These are phyloP conservation scores for Erannis defoliaria DNA, from an alignment of 2,888 invertebrate species.

Conservation along the genomic window DNA sequence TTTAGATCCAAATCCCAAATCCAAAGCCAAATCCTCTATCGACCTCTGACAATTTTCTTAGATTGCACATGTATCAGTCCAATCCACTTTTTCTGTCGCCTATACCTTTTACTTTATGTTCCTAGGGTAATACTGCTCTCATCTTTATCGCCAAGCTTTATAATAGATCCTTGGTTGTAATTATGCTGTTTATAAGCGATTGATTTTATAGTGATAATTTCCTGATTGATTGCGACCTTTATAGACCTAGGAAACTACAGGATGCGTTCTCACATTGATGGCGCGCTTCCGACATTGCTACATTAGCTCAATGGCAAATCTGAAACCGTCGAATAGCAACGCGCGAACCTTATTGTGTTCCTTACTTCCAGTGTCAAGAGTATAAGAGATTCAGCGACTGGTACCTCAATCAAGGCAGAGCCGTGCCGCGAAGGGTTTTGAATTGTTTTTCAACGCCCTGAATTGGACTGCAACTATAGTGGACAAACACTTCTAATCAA, in stretches of 20 bases:
- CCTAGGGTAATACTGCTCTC: neutral
- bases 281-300: conserved; percentile 25
- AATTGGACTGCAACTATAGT: neutral
- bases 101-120: neutral
- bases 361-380: neutral
- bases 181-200: neutral
- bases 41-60: too few relatives aligned
- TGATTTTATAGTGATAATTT: conserved; percentile 18
- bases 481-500: too few relatives aligned
- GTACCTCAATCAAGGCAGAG: neutral
- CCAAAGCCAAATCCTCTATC: too few relatives aligned
- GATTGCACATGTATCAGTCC: too few relatives aligned
- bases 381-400: neutral
- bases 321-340: neutral
- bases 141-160: neutral
- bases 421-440: too few relatives aligned
- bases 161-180: neutral
- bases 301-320: neutral
- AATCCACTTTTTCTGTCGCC: too few relatives aligned
- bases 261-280: conserved; percentile 18
- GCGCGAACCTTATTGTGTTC: neutral
- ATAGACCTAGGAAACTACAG: neutral
- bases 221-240: conserved; percentile 25
- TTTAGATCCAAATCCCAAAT: too few relatives aligned
- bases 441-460: too few relatives aligned